These are phyloP conservation scores for Paralichthys olivaceus DNA, from an alignment of 2,113 vertebrate genomes.

Conservation along the genomic window DNA sequence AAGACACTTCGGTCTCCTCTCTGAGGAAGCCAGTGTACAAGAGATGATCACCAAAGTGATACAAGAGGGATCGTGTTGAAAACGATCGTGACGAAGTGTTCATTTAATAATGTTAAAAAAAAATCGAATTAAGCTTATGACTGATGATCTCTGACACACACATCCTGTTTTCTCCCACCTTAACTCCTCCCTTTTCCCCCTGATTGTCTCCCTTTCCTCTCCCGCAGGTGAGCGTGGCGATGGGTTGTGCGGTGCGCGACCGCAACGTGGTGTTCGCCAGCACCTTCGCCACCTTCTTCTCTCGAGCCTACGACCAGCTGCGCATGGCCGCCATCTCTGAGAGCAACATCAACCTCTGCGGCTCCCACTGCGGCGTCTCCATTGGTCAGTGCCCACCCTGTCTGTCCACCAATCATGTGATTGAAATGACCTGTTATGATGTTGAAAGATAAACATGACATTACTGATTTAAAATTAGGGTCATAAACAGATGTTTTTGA, in stretches of 20 bases:
- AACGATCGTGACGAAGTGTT: no score
- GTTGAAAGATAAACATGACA: not conserved
- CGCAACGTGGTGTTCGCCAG: slow-evolving; percentile 92
- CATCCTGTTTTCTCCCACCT: not conserved
- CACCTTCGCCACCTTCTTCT: slow-evolving; percentile 92
- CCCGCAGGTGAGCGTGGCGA: slow-evolving; percentile 87
- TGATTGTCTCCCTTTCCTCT: not conserved
- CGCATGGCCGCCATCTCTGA: slow-evolving; percentile 96
- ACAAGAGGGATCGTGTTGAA: no score
- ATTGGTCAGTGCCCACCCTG: slow-evolving; percentile 85
- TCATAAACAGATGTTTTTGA: not conserved
- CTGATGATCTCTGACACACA: no score
- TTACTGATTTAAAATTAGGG: not conserved
- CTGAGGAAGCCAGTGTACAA: no score
- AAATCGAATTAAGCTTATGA: no score
- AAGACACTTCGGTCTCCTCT: no score
- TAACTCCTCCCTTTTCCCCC: no score
- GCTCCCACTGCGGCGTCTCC: slow-evolving; percentile 93
- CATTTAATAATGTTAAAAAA: no score
- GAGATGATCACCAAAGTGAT: no score
- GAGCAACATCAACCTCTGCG: slow-evolving; percentile 95
- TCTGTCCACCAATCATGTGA: not conserved
- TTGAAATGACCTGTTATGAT: not conserved
- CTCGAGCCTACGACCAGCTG: slow-evolving; percentile 91
- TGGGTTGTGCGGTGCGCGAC: slow-evolving; percentile 89